Conservation (phyloP, 2,888 invertebrate species). For the Eilema caniola region DNA sequence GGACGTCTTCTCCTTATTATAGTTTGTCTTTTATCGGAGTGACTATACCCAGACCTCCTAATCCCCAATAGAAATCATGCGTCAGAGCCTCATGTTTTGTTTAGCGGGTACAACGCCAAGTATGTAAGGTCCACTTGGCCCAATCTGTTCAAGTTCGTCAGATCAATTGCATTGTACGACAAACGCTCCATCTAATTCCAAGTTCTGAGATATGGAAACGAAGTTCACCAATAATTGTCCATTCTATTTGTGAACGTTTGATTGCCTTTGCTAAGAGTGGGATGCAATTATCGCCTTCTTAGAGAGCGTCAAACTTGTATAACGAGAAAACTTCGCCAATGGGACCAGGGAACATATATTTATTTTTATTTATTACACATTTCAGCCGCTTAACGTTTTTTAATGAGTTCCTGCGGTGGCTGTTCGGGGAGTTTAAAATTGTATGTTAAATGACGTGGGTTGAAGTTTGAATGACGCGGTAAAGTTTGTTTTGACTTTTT, state of each 20-base stretch:
- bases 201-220: constrained; percentile 2
- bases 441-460: constrained; percentile 15
- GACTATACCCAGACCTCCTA: too few relatives aligned
- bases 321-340: constrained; percentile 63
- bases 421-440: constrained; percentile 28
- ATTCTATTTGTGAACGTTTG: constrained; percentile 29
- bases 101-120: too few relatives aligned
- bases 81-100: too few relatives aligned
- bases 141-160: too few relatives aligned
- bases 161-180: background rate
- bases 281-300: constrained; percentile 58
- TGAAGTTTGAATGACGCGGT: constrained; percentile 19
- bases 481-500: constrained; percentile 10
- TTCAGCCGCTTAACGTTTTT: constrained; percentile 39
- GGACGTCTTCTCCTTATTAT: too few relatives aligned
- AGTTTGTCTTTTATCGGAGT: too few relatives aligned
- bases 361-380: constrained; percentile 44
- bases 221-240: constrained; percentile 17
- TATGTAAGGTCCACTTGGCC: too few relatives aligned
- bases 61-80: too few relatives aligned
- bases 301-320: constrained; percentile 57
- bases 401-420: constrained; percentile 41
- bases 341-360: constrained; percentile 47
- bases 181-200: background rate
- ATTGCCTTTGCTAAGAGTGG: constrained; percentile 54